Base-by-base conservation (phyloP, 2,113 vertebrate genomes). In the Caretta caretta region DNA sequence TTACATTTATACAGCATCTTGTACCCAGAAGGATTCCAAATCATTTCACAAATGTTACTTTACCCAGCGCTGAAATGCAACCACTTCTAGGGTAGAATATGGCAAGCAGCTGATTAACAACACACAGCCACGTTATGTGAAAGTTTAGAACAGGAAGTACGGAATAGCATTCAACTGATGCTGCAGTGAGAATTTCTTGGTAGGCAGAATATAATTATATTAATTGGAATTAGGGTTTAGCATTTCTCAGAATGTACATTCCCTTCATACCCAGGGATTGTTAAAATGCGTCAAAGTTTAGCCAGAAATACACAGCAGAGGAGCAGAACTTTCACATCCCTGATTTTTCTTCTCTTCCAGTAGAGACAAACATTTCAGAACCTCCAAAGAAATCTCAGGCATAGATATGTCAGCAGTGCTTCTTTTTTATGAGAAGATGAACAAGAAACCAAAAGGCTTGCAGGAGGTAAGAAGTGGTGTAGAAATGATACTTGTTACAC, bases 351-450 rank as follows among this genome's bases (percentile, higher is more conserved):
- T 22, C 76, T 20, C 65, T 91, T 90, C 12, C 75, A n/a, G 49
- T 35, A 96, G 95, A 51, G 97, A 94, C 59, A 86, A 96, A 87
- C 96, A 97, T 88, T 97, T 97, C 93, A 96, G 69, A 95, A 98
- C 95, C 62, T 97, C 95, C 65, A 95, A 65, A 82, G 92, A 95
- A 56, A 17, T 38, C 54, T 94, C 90, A 0, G 97, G 96, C 1
- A 0, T 98, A 62, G 94, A 98, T 84, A 49, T 98, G 19, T 84
- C 95, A n/a, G 51, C 93, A 93, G 96, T 97, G 83, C 80, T 87
- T 19, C 0, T 1, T 20, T 97, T 98, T 94, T 96, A 89, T 72
- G 1, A 96, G 88, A 96, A 92, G 92, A 93, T 98, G 76, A 78
- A 27, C 16, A 46, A 82, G 53, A 95, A 95, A 19, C 86, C 16